These are phyloP conservation scores for Sphenopsis melanotis DNA, from an alignment of 2,797 vertebrate species.

Conservation along the genomic window DNA sequence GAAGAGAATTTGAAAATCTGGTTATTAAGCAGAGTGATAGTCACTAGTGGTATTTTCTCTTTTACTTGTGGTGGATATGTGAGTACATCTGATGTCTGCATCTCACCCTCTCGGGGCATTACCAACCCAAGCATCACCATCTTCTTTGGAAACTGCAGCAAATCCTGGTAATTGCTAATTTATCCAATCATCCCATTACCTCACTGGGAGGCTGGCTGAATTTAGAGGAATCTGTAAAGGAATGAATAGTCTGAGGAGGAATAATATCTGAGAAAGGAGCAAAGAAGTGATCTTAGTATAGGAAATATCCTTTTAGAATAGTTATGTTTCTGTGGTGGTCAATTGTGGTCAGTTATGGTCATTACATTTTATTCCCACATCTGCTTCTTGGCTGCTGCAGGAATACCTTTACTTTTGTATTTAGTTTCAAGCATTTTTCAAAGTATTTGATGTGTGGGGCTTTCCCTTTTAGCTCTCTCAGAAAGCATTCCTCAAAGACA, in stretches of 20 bases:
- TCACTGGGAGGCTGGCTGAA: neutral
- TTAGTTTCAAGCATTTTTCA: neutral
- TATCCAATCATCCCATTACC: neutral
- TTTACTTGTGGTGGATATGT: neutral
- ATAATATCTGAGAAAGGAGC: neutral
- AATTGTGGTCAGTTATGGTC: neutral
- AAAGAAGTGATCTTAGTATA: neutral
- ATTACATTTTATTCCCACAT: neutral
- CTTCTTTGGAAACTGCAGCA: neutral
- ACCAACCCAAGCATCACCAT: neutral
- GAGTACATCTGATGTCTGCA: neutral
- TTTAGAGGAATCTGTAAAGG: neutral
- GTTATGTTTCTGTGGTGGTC: neutral
- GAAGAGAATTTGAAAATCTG: neutral
- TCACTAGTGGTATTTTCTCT: neutral
- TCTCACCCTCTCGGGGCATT: neutral
- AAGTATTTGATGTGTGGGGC: neutral
- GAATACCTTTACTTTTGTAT: neutral
- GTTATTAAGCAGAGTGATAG: neutral
- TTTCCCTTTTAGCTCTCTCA: neutral
- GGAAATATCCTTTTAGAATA: neutral
- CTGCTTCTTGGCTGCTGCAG: neutral
- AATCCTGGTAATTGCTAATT: neutral
- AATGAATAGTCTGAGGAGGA: neutral
- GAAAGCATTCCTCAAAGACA: neutral